These are phyloP conservation scores for Caligus rogercresseyi DNA, from an alignment of 1,140 invertebrate species.

Conservation along the genomic window DNA sequence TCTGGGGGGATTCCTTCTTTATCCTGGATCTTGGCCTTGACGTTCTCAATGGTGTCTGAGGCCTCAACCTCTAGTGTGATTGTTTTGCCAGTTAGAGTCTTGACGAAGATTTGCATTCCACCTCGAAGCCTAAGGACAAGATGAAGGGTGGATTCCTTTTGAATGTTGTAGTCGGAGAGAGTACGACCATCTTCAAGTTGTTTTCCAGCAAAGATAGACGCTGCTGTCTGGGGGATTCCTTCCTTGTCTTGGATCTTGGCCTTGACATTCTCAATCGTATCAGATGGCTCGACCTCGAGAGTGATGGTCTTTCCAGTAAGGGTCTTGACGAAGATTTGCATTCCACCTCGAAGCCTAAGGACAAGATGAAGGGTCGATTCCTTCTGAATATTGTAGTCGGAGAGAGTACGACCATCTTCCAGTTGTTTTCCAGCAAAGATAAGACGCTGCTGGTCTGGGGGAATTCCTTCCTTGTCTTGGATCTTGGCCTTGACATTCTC, in stretches of 20 bases:
- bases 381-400: slow-evolving; percentile 40
- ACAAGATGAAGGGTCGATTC: slow-evolving; percentile 38
- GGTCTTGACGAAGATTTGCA: slow-evolving; percentile 68
- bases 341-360: slow-evolving; percentile 40
- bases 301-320: slow-evolving; percentile 65
- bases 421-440: slow-evolving; percentile 33
- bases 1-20: slow-evolving; percentile 55
- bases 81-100: slow-evolving; percentile 61
- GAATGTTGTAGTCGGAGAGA: slow-evolving; percentile 43
- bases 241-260: slow-evolving; percentile 43
- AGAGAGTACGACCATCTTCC: slow-evolving; percentile 41
- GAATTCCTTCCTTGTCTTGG: slow-evolving; percentile 49
- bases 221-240: slow-evolving; percentile 53
- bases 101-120: slow-evolving; percentile 49
- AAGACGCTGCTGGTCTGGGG: slow-evolving; percentile 43
- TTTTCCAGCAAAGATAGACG: slow-evolving; percentile 31
- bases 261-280: slow-evolving; percentile 47
- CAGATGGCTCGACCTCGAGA: slow-evolving; percentile 53
- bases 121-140: slow-evolving; percentile 46
- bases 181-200: slow-evolving; percentile 40
- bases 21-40: slow-evolving; percentile 41
- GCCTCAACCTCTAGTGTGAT: slow-evolving; percentile 62
- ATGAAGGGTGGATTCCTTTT: slow-evolving; percentile 32
- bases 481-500: slow-evolving; percentile 44
- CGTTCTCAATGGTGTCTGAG: slow-evolving; percentile 47